Evolutionary conservation across 2,797 vertebrate genomes (phyloP), one percentile per base, ranked within the genome.

Genomic region (Chiloscyllium punctatum): DNA sequence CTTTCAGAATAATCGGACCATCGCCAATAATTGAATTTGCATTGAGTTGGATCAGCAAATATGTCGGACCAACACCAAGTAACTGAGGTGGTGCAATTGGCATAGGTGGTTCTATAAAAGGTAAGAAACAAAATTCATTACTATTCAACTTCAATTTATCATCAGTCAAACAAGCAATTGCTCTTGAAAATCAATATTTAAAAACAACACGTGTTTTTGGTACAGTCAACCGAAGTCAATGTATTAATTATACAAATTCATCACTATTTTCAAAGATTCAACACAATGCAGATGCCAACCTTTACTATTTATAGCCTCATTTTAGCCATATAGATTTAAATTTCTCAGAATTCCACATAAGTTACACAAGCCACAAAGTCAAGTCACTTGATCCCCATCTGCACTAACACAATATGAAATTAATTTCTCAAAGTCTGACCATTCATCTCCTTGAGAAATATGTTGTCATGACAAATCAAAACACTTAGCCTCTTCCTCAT

Each of bases 21-120:
- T 99, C 99, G 0, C 99, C 99, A 96, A 99, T 99, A 96, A 99
- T 99, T 0, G 99, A 99, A 97, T 99, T 99, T 8, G 99, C 98
- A 7, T 99, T 99, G 74, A 99, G 98, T 96, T 99, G 99, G 96
- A 99, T 99, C 68, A 99, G 98, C 96, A 99, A 97, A 96, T 99
- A 99, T 0, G 99, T 99, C 0, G 99, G 99, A 4, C 99, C 99
- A 0, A 99, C 99, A 0, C 98, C 99, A 0, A 99, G 98, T 53
- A 99, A 97, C 97, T 99, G 99, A 0, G 99, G 99, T 0, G 99
- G 99, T 33, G 99, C 99, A 48, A 99, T 99, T 1, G 99, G 99
- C 96, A 99, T 98, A 0, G 99, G 99, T 0, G 99, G 99, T 96
- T 99, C 99, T 99, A 97, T 48, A 96, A 72, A 72, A 25, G 97